Evolutionary conservation across 2,113 vertebrate species (phyloP).

Genomic region (Sylvilagus bachmani): DNA sequence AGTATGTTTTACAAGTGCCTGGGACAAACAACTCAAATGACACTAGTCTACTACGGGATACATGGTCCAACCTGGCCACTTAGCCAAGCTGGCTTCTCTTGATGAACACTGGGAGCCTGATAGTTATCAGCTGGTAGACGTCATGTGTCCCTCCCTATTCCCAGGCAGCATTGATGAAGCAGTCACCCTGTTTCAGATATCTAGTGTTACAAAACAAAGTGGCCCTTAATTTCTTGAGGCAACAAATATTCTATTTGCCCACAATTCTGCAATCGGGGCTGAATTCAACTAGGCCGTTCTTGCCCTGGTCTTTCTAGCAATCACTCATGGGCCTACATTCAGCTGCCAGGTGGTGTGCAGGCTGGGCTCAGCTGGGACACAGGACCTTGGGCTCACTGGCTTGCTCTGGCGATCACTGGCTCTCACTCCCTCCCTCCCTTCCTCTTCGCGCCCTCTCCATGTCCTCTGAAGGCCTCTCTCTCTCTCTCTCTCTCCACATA

Average conservation of each 20-base stretch:
- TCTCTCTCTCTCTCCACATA: not conserved
- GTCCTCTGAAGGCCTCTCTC: not conserved
- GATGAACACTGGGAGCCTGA: no score
- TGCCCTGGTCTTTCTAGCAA: not conserved
- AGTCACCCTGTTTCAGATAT: conserved; percentile 13
- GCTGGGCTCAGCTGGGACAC: not conserved
- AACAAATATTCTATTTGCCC: conserved; percentile 35
- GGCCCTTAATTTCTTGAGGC: conserved; percentile 9
- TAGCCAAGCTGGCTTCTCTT: no score
- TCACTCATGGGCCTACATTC: not conserved
- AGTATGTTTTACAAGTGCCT: conserved; percentile 22
- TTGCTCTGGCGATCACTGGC: not conserved
- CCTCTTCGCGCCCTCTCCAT: not conserved
- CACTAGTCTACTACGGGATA: not conserved
- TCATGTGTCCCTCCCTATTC: no score
- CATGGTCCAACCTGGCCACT: no score
- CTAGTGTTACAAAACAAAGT: conserved; percentile 39
- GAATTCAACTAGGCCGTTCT: not conserved
- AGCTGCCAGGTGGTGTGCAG: not conserved
- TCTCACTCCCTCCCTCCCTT: not conserved
- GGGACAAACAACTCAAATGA: conserved; percentile 10
- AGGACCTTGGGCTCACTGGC: not conserved
- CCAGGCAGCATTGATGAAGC: not conserved
- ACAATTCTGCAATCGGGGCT: not conserved
- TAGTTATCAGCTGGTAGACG: no score